phyloP scores from a whole-genome alignment of 2,888 invertebrate species.

The Schrankia costaestrigalis region DNA sequence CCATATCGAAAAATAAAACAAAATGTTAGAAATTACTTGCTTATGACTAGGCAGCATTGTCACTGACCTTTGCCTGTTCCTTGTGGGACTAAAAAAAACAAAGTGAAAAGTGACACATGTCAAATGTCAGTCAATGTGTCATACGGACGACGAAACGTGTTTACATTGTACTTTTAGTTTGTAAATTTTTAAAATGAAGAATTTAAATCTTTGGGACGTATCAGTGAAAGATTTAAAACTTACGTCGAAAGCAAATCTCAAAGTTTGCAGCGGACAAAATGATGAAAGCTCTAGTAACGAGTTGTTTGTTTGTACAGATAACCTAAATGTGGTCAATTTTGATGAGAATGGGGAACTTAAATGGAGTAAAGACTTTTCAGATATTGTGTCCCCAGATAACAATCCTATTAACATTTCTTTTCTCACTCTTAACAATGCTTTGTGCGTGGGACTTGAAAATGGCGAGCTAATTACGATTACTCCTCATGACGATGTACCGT shows the following conservation, averaged over 20 bases:
- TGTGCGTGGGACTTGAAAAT: slow-evolving; percentile 62
- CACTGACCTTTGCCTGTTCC: not conserved
- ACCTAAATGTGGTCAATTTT: slow-evolving; percentile 55
- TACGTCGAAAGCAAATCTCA: slow-evolving; percentile 37
- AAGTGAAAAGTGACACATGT: not conserved
- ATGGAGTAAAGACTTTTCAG: slow-evolving; percentile 56
- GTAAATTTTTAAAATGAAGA: slow-evolving; percentile 50
- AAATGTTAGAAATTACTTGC: too few relatives aligned
- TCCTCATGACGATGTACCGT: slow-evolving; percentile 44
- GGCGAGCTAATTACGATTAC: slow-evolving; percentile 63
- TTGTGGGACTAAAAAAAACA: not conserved
- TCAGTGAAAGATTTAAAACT: slow-evolving; percentile 42
- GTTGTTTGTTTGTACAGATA: slow-evolving; percentile 60
- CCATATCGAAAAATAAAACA: too few relatives aligned
- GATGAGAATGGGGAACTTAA: slow-evolving; percentile 47
- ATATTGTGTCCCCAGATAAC: slow-evolving; percentile 62
- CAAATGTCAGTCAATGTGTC: not conserved
- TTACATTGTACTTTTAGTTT: slow-evolving; percentile 9
- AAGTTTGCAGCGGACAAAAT: slow-evolving; percentile 56
- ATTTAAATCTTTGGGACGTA: slow-evolving; percentile 61
- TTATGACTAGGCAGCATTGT: not conserved
- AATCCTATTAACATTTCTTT: slow-evolving; percentile 65
- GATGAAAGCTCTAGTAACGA: slow-evolving; percentile 51
- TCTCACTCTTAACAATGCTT: slow-evolving; percentile 52
- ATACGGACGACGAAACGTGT: slow-evolving; percentile 16